Evolutionary conservation across 2,113 vertebrate genomes (phyloP).

Genomic region (Rostratula benghalensis): DNA sequence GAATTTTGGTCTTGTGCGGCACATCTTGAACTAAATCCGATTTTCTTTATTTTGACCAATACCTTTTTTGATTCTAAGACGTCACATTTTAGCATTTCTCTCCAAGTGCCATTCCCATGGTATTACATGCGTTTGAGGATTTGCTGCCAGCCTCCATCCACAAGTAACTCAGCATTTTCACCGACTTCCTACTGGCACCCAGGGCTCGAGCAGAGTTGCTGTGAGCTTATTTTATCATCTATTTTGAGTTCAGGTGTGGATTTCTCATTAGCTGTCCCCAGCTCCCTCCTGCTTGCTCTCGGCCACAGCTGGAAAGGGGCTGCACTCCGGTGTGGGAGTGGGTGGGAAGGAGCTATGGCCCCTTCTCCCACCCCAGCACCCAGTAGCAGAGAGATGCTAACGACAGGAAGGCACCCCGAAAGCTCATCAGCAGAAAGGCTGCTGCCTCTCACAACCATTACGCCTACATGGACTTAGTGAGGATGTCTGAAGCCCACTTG

Average conservation of each 20-base stretch:
- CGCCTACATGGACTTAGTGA: not conserved
- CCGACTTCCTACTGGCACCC: not conserved
- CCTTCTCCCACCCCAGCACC: not conserved
- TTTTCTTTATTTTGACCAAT: not conserved
- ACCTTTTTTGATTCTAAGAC: not conserved
- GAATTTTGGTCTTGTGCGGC: not conserved
- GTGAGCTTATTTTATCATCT: not conserved
- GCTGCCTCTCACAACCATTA: not conserved
- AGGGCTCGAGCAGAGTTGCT: not conserved
- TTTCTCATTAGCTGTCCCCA: not conserved
- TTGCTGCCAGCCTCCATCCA: not conserved
- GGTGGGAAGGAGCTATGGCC: not conserved
- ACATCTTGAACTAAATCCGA: not conserved
- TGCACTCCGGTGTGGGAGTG: no score
- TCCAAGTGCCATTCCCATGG: fast-evolving
- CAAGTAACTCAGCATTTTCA: not conserved
- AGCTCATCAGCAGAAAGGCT: not conserved
- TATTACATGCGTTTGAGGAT: not conserved
- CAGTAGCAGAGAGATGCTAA: not conserved
- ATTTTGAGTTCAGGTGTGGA: not conserved
- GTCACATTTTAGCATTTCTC: not conserved
- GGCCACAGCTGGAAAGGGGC: not conserved
- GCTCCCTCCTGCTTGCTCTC: not conserved
- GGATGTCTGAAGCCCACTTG: not conserved
- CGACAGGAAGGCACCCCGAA: not conserved